Percentiles rank a stretch among this genome's conserved stretches.
Evolutionary conservation across 2,888 invertebrate genomes (phyloP).

Genomic region (Hyalella azteca): DNA sequence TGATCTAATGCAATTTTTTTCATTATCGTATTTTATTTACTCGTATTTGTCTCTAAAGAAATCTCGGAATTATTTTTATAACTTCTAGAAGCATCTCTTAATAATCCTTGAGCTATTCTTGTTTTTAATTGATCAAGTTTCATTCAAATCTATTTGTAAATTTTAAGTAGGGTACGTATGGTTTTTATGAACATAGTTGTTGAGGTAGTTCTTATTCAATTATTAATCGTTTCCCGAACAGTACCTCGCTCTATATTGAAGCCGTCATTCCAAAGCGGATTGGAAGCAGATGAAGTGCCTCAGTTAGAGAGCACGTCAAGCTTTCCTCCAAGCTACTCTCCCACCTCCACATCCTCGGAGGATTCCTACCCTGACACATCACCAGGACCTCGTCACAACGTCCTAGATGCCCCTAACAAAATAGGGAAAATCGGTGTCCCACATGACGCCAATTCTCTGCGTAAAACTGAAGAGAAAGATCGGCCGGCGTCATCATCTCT

Average conservation of each 20-base stretch:
- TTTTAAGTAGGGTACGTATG: too few species aligned
- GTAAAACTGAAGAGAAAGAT: background rate
- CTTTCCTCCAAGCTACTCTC: background rate
- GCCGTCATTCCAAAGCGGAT: constrained; percentile 18
- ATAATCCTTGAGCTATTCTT: too few species aligned
- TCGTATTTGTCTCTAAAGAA: too few species aligned
- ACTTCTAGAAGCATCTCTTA: too few species aligned
- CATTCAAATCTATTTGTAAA: too few species aligned
- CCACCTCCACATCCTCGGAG: background rate
- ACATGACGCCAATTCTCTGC: background rate
- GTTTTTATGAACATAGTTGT: background rate
- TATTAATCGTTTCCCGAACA: background rate
- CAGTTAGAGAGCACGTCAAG: background rate
- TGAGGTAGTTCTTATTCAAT: background rate
- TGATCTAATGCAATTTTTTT: too few species aligned
- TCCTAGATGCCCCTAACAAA: background rate
- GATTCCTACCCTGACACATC: background rate
- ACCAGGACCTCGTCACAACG: background rate
- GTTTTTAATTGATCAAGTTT: too few species aligned
- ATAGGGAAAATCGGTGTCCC: background rate
- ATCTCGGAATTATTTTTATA: too few species aligned
- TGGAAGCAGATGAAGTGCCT: constrained; percentile 16
- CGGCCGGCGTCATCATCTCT: background rate
- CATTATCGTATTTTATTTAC: too few species aligned
- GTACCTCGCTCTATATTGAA: constrained; percentile 43